phyloP scores from a whole-genome alignment of 2,888 invertebrate species.

The Minunthozetes semirufus region DNA sequence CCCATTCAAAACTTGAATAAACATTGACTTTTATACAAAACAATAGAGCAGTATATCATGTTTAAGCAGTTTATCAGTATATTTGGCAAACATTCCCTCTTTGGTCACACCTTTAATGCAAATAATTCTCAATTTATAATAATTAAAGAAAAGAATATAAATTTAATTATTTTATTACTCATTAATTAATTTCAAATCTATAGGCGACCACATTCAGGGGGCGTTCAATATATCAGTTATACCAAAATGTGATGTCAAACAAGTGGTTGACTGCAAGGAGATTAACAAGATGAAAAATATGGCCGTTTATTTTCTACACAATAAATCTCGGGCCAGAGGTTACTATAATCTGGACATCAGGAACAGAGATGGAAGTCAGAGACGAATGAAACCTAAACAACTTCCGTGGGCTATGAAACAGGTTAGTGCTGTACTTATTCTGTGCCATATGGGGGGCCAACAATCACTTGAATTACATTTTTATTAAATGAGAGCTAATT shows the following conservation, averaged over 20 bases:
- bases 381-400: constrained; percentile 28
- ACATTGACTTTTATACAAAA: too few species aligned
- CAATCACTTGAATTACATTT: too few species aligned
- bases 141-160: neutral
- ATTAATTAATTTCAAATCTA: neutral
- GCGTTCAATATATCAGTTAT: constrained; percentile 36
- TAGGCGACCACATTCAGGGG: constrained; percentile 36
- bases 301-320: constrained; percentile 36
- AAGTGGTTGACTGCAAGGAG: constrained; percentile 28
- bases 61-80: too few species aligned
- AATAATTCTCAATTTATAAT: too few species aligned
- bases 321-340: constrained; percentile 23
- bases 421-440: constrained; percentile 6
- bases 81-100: too few species aligned
- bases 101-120: too few species aligned
- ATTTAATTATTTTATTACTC: neutral
- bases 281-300: constrained; percentile 27
- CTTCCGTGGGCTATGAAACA: constrained; percentile 37
- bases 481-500: too few species aligned
- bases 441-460: too few species aligned
- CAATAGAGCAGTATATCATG: too few species aligned
- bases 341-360: constrained; percentile 36
- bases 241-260: constrained; percentile 25
- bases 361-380: constrained; percentile 32
- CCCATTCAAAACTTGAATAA: too few species aligned